A percentile compares a stretch with the other conserved stretches of the same genome.
Evolutionary conservation across 2,797 vertebrate species (phyloP).

Genomic region (Lacerta agilis): DNA sequence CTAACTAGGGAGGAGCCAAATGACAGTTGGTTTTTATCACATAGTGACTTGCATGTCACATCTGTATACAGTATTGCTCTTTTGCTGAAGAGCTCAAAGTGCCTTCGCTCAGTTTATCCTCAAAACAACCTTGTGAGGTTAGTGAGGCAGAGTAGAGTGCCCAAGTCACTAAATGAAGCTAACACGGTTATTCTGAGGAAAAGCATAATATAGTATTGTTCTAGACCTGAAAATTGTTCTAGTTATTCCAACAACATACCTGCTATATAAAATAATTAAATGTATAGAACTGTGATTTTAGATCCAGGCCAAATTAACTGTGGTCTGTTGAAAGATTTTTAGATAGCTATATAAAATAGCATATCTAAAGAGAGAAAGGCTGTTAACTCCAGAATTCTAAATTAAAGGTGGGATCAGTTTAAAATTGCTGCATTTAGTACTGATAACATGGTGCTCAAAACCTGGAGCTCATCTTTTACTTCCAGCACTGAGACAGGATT

Average conservation of each 20-base stretch:
- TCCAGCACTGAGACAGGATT: not conserved
- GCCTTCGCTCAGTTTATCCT: not conserved
- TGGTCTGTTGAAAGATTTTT: not conserved
- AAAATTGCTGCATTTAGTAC: not conserved
- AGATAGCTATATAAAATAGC: not conserved
- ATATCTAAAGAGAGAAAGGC: not conserved
- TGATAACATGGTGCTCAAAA: not conserved
- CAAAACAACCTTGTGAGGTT: not conserved
- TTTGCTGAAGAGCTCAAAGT: not conserved
- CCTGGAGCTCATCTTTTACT: not conserved
- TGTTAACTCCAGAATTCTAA: not conserved
- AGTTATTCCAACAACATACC: rapidly evolving
- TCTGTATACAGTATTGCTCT: not conserved
- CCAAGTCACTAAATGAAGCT: not conserved
- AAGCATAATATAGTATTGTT: rapidly evolving
- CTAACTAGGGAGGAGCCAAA: not conserved
- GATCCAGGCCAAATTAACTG: not conserved
- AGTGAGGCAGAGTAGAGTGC: not conserved
- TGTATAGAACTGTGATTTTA: not conserved
- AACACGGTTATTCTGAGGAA: not conserved
- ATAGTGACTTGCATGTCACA: not conserved
- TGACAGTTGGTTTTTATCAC: not conserved
- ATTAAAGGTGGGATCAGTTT: not conserved
- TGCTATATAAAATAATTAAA: not conserved
- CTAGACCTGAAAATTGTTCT: not conserved